Evolutionary conservation across 2,888 invertebrate genomes (phyloP).

Genomic region (Andrena dorsata): DNA sequence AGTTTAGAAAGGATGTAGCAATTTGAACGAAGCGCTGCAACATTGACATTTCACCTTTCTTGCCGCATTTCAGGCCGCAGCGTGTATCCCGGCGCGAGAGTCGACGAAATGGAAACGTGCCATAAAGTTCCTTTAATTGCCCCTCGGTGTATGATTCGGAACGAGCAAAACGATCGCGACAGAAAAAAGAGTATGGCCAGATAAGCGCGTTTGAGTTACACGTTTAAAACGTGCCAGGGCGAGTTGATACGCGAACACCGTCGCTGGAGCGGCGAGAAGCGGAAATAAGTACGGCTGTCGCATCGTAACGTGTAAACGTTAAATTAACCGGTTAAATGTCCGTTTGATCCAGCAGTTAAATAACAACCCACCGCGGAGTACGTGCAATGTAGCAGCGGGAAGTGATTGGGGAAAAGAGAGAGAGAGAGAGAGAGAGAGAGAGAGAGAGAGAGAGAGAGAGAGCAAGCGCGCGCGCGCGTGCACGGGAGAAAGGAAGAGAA

Average conservation of each 20-base stretch:
- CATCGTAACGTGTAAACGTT: slow-evolving; percentile 63
- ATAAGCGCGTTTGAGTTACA: slow-evolving; percentile 34
- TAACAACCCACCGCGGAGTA: slow-evolving; percentile 51
- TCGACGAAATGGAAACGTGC: slow-evolving; percentile 35
- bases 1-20: slow-evolving; percentile 62
- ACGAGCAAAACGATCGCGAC: background rate
- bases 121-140: slow-evolving; percentile 63
- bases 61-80: slow-evolving; percentile 47
- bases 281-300: slow-evolving; percentile 64
- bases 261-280: slow-evolving; percentile 51
- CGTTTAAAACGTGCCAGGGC: slow-evolving; percentile 47
- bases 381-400: slow-evolving; percentile 22
- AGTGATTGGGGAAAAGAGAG: slow-evolving; percentile 31
- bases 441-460: background rate
- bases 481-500: no score
- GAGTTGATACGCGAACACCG: slow-evolving; percentile 58
- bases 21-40: slow-evolving; percentile 50
- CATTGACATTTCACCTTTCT: slow-evolving; percentile 56
- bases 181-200: background rate
- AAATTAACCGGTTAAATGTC: slow-evolving; percentile 71
- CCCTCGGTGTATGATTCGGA: background rate
- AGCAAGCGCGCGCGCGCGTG: background rate
- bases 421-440: background rate
- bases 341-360: slow-evolving; percentile 62
- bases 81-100: slow-evolving; percentile 20